Evolutionary conservation across 2,113 vertebrate species (phyloP).

Genomic region (Poicephalus meyeri): DNA sequence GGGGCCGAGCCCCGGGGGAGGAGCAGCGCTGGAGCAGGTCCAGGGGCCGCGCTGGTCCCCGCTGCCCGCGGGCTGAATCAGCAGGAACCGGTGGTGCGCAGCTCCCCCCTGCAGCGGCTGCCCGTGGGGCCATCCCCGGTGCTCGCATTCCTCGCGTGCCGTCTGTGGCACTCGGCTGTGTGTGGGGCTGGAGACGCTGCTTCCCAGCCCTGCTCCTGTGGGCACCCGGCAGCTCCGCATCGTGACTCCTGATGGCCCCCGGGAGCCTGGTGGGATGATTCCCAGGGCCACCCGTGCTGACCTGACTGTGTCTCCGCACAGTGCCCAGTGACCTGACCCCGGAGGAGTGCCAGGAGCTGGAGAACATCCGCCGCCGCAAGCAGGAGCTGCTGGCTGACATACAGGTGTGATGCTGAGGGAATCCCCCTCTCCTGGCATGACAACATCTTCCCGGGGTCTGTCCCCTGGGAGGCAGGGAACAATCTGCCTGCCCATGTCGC

Average conservation of each 20-base stretch:
- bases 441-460: background rate
- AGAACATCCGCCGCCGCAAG: constrained; percentile 94
- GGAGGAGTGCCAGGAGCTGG: constrained; percentile 93
- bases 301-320: background rate
- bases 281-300: fast-evolving
- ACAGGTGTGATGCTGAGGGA: constrained; percentile 79
- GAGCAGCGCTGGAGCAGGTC: background rate
- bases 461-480: background rate
- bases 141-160: background rate
- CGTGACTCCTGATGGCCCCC: background rate
- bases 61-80: background rate
- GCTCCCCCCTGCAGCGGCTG: background rate
- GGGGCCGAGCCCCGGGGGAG: fast-evolving
- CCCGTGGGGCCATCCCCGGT: background rate
- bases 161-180: background rate
- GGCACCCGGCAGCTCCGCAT: fast-evolving
- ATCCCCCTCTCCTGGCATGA: background rate
- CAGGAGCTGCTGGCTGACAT: constrained; percentile 98
- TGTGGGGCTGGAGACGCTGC: fast-evolving
- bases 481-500: background rate
- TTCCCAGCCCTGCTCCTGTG: fast-evolving
- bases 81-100: background rate
- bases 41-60: fast-evolving
- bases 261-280: background rate
- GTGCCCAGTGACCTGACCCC: constrained; percentile 95